Evolutionary conservation across 2,888 invertebrate species (phyloP).

Genomic region (Aricia artaxerxes): DNA sequence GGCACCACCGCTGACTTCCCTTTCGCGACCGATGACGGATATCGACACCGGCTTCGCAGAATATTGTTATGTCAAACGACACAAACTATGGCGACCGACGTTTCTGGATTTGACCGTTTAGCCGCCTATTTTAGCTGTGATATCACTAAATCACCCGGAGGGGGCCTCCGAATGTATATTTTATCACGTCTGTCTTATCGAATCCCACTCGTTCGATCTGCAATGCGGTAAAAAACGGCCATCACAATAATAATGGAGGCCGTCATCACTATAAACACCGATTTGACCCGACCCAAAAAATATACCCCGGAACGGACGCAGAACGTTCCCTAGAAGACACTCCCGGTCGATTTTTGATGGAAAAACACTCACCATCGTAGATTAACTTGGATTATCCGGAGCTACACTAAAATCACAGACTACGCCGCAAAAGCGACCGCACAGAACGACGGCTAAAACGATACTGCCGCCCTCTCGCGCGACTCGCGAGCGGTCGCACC

Average conservation of each 20-base stretch:
- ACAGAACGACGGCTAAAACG: constrained; percentile 79
- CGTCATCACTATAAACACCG: constrained; percentile 79
- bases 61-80: constrained; percentile 61
- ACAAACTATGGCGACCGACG: constrained; percentile 70
- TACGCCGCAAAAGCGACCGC: constrained; percentile 79
- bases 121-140: constrained; percentile 42
- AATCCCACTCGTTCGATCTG: constrained; percentile 60
- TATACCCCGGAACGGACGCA: constrained; percentile 59
- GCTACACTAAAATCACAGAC: constrained; percentile 82
- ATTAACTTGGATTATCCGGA: constrained; percentile 81
- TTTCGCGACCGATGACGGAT: constrained; percentile 21
- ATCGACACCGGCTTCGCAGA: constrained; percentile 22
- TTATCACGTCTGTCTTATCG: constrained; percentile 46
- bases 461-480: constrained; percentile 82
- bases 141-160: constrained; percentile 44
- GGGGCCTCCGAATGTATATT: constrained; percentile 39
- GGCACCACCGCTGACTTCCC: constrained; percentile 45
- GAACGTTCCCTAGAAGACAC: constrained; percentile 62
- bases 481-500: constrained; percentile 77
- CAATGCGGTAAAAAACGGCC: constrained; percentile 81
- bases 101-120: constrained; percentile 57
- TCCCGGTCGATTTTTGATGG: constrained; percentile 64
- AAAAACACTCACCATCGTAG: constrained; percentile 81
- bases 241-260: constrained; percentile 80
- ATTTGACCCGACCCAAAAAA: constrained; percentile 71